Conservation (phyloP, 2,888 invertebrate genomes). For the Notocelia uddmanniana region DNA sequence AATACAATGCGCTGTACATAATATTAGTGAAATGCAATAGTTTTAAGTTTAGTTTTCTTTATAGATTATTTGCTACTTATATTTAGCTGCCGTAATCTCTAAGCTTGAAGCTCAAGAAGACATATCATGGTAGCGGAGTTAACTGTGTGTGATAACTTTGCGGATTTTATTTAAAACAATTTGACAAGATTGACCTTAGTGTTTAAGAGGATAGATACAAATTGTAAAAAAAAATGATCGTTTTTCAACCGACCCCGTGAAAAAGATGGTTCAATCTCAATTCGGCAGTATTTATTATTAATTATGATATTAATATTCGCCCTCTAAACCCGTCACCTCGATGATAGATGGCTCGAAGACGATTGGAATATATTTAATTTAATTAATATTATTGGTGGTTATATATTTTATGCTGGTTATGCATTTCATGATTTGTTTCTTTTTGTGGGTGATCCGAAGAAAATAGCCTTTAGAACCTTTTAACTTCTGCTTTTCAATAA, state of each 20-base stretch:
- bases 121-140: slow-evolving; percentile 70
- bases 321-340: no score
- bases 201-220: slow-evolving; percentile 45
- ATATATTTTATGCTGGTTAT: slow-evolving; percentile 1
- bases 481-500: slow-evolving; percentile 1
- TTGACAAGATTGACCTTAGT: slow-evolving; percentile 53
- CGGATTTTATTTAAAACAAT: slow-evolving; percentile 56
- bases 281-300: neutral
- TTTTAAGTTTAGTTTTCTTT: slow-evolving; percentile 60
- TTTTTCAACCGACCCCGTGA: neutral
- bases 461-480: neutral
- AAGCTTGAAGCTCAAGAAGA: slow-evolving; percentile 77
- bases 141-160: slow-evolving; percentile 62
- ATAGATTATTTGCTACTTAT: slow-evolving; percentile 50
- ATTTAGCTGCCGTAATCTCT: slow-evolving; percentile 73
- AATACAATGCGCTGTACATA: slow-evolving; percentile 61
- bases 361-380: neutral
- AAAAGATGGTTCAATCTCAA: neutral
- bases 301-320: neutral
- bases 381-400: neutral
- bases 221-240: slow-evolving; percentile 18
- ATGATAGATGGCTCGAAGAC: neutral
- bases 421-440: slow-evolving; percentile 14
- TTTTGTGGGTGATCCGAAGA: neutral
- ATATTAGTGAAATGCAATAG: slow-evolving; percentile 66